These are phyloP conservation scores for Pandemis heparana DNA, from an alignment of 2,888 invertebrate species.

Conservation along the genomic window DNA sequence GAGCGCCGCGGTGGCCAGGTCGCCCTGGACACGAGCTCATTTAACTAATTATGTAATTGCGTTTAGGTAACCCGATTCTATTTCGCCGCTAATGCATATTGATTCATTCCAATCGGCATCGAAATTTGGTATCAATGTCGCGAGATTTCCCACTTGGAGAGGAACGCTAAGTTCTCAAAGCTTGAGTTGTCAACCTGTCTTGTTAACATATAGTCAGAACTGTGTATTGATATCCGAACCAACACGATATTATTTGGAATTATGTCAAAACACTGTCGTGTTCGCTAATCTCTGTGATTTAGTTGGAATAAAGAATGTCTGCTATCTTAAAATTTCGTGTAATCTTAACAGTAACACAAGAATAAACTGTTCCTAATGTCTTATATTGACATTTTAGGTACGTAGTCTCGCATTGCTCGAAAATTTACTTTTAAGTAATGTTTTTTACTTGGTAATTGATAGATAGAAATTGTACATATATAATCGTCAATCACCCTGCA, in stretches of 20 bases:
- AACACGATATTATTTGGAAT: constrained; percentile 58
- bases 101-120: background rate
- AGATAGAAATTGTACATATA: constrained; percentile 31
- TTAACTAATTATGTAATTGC: constrained; percentile 2
- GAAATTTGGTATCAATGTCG: background rate
- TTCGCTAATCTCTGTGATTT: constrained; percentile 60
- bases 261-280: constrained; percentile 65
- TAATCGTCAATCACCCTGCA: constrained; percentile 43
- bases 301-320: constrained; percentile 47
- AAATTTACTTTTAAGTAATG: background rate
- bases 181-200: background rate
- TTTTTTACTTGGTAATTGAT: no score
- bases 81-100: constrained; percentile 1
- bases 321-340: constrained; percentile 55
- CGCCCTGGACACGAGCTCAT: background rate
- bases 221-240: constrained; percentile 45
- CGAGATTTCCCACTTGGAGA: background rate
- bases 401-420: no score
- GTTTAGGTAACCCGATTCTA: constrained; percentile 1
- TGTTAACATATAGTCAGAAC: background rate
- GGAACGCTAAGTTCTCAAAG: background rate
- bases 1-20: constrained; percentile 70
- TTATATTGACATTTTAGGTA: background rate
- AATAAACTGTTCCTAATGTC: background rate
- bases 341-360: constrained; percentile 44